Evolutionary conservation across 2,888 invertebrate genomes (phyloP), one percentile per base, ranked within the genome.

Genomic region (Chymomyza amoena): DNA sequence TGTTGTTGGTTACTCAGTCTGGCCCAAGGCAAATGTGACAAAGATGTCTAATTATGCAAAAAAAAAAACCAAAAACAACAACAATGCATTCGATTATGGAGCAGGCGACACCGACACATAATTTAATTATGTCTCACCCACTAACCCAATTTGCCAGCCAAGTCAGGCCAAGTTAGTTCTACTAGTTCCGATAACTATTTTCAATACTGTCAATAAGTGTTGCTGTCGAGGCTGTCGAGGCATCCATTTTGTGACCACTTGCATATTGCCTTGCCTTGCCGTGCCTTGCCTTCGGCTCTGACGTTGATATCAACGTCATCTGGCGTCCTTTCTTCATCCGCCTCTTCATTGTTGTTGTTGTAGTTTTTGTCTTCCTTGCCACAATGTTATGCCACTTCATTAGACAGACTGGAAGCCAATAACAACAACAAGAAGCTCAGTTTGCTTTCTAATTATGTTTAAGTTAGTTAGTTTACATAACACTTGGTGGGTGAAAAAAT

Each of bases 331-430:
- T 20, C 74, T 70, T 64, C 61, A 71, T 70, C 75, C 0, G 9
- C 16, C 54, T 54, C n/a, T 54, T 54, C 13, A 4, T 25, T 25
- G 57, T 57, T 25, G 18, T 57, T 18, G 57, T 10, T 57, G 25
- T 20, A 7, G 32, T 9, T 32, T 6, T 32, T 32, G 32, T 9
- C 28, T 70, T 66, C 68, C 36, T 60, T 68, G 63, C 69, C 76
- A 28, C 85, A 83, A 87, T 85, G 83, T 85, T 87, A 80, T 83
- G 86, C 78, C 88, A 83, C 83, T 87, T 87, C 82, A 87, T 87
- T 82, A 73, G 78, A 56, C 75, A 69, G 72, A 32, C n/a, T 66
- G 15, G 13, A 10, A 45, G 18, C 57, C 57, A 15, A 57, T 28
- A 45, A 45, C 10, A 45, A 45, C 39, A 45, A 39, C 9, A n/a